Evolutionary conservation across 2,113 vertebrate genomes (phyloP).

Genomic region (Cettia cetti): DNA sequence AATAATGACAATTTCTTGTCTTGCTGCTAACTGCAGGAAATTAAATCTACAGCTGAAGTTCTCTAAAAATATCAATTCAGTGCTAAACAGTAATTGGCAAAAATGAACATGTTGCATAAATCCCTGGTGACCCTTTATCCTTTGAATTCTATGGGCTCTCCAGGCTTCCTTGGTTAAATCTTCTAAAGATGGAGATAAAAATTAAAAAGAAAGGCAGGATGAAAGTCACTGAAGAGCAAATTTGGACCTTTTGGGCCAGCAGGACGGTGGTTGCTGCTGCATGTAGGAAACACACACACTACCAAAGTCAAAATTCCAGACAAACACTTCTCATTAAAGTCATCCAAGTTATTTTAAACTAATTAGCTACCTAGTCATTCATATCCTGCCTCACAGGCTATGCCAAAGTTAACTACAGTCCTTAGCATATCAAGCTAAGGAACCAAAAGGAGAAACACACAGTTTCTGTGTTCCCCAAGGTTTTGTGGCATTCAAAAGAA

Average conservation of each 20-base stretch:
- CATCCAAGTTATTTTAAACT: neutral
- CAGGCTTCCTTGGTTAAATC: neutral
- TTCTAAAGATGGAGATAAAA: neutral
- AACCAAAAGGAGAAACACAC: neutral
- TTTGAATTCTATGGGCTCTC: neutral
- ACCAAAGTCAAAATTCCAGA: neutral
- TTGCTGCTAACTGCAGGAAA: neutral
- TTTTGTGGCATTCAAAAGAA: neutral
- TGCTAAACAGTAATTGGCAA: neutral
- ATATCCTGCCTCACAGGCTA: neutral
- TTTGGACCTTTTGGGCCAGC: neutral
- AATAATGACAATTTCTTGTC: neutral
- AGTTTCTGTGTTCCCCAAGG: neutral
- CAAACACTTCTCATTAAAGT: neutral
- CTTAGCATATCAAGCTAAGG: neutral
- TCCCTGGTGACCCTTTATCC: neutral
- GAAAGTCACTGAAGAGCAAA: neutral
- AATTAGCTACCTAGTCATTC: neutral
- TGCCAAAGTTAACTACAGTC: neutral
- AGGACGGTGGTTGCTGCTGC: neutral
- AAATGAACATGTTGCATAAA: neutral
- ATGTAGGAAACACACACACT: neutral
- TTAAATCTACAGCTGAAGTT: neutral
- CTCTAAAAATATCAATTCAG: neutral
- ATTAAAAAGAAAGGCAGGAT: neutral